Conservation (phyloP, 2,113 vertebrate genomes). For the Ictidomys tridecemlineatus region DNA sequence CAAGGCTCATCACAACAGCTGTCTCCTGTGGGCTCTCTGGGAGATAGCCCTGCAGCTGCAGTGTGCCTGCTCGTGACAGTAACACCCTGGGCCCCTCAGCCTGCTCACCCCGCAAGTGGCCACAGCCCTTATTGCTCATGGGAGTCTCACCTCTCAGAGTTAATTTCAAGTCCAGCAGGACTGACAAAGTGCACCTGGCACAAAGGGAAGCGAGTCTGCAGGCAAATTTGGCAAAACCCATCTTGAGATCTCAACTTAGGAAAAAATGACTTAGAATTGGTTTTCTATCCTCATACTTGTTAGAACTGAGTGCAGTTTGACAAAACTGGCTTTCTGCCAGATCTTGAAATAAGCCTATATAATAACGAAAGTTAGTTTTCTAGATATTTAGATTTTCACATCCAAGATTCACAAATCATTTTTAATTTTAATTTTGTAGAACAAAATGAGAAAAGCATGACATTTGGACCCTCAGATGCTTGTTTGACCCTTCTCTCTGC, state of each 20-base stretch:
- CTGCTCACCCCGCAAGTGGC: too few species aligned
- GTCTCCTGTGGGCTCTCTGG: too few species aligned
- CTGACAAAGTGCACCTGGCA: neutral
- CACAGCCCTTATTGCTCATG: neutral
- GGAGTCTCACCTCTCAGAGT: neutral
- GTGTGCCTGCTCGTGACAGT: too few species aligned
- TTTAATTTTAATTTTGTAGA: neutral
- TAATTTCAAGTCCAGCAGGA: neutral
- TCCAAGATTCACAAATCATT: neutral
- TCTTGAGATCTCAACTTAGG: neutral
- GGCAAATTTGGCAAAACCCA: neutral
- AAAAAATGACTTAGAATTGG: neutral
- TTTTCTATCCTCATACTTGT: neutral
- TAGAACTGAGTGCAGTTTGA: neutral
- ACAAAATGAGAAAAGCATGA: neutral
- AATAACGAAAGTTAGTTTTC: neutral
- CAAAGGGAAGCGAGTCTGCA: neutral
- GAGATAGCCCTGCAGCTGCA: too few species aligned
- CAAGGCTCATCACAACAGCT: too few species aligned
- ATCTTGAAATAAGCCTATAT: neutral
- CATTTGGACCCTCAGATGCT: neutral
- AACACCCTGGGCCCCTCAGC: too few species aligned
- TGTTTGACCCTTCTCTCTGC: neutral
- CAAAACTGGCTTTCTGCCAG: neutral
- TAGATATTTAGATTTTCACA: neutral